phyloP scores from a whole-genome alignment of 1,140 invertebrate species.

The Akabosia matsudoensis region DNA sequence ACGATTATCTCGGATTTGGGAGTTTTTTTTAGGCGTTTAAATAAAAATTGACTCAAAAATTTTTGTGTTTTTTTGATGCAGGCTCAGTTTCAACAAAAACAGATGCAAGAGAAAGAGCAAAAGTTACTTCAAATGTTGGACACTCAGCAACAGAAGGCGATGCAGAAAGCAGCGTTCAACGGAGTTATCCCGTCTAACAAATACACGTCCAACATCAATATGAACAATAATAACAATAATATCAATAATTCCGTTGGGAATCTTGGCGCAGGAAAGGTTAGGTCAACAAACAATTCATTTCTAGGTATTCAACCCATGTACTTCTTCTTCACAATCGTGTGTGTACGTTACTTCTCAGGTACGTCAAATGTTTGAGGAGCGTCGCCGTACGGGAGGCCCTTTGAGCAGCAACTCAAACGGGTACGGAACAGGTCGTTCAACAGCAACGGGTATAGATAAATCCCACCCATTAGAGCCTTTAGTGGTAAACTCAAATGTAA shows the following conservation, averaged over 20 bases:
- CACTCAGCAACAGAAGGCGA: constrained; percentile 64
- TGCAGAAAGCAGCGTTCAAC: constrained; percentile 60
- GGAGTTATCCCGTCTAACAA: constrained; percentile 57
- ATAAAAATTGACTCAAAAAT: too few species aligned
- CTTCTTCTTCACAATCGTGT: too few species aligned
- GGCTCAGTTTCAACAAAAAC: constrained; percentile 70
- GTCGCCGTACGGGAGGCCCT: constrained; percentile 52
- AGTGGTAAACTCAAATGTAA: constrained; percentile 27
- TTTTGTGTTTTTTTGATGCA: constrained; percentile 48
- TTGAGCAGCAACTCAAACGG: constrained; percentile 7
- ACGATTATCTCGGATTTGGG: too few species aligned
- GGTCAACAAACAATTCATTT: background rate
- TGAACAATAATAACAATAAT: background rate
- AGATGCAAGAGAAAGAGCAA: constrained; percentile 68
- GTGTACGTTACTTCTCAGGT: too few species aligned
- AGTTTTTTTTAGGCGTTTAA: too few species aligned
- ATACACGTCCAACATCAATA: constrained; percentile 23
- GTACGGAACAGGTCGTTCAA: too few species aligned
- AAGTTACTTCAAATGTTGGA: constrained; percentile 68
- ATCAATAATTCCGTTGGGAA: constrained; percentile 25
- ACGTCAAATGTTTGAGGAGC: constrained; percentile 76
- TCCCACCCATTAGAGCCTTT: constrained; percentile 74
- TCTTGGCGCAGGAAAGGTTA: constrained; percentile 36
- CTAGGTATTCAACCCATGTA: too few species aligned
- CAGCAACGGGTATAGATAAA: constrained; percentile 66